Base-by-base conservation (phyloP, 23 tunicate genomes). In the Trididemnum nubilum region DNA sequence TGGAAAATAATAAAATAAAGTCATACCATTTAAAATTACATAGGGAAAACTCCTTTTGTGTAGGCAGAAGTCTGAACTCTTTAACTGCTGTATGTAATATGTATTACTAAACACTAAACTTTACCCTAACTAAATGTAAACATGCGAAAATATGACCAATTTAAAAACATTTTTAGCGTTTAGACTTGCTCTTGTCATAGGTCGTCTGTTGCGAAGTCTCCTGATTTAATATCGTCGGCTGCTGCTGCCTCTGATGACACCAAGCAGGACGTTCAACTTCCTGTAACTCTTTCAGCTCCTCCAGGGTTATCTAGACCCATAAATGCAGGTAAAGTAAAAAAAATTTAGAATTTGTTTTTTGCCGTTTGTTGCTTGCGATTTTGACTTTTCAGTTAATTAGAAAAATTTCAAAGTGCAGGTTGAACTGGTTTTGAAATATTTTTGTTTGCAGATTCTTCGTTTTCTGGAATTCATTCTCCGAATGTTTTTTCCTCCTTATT, bases 161-260 rank as follows among this genome's bases (percentile, higher is more conserved):
- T n/a, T n/a, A n/a, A n/a, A n/a, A n/a, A n/a, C n/a, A n/a, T n/a
- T n/a, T n/a, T n/a, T n/a, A n/a, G n/a, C n/a, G n/a, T n/a, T n/a
- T n/a, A 15, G 9, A 44, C 54, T 44, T 44, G 15, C 15, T 44
- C 15, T 44, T 44, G 54, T 44, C 15, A 7, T 44, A 44, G 54
- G 9, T 9, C 54, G 27, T 51, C 67, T 1, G 39, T 57, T 58
- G 97, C 73, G 23, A 90, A 90, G 35, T 91, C 97, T 3, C 97
- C 97, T 1, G 97, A 91, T 40, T 75, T 91, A 9, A 91, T 91
- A n/a, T 91, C 97, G 26, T 91, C 97, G 26, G 54, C 12, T 9
- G 67, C 97, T 19, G 81, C 97, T 0, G 73, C 90, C 39, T 64
- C 58, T 34, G 96, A 90, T 78, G 87, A 72, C 30, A 81, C 57